Percentiles rank a stretch among this genome's conserved stretches.
These are phyloP conservation scores for Lanius collurio DNA, from an alignment of 2,113 vertebrate genomes.

Conservation along the genomic window DNA sequence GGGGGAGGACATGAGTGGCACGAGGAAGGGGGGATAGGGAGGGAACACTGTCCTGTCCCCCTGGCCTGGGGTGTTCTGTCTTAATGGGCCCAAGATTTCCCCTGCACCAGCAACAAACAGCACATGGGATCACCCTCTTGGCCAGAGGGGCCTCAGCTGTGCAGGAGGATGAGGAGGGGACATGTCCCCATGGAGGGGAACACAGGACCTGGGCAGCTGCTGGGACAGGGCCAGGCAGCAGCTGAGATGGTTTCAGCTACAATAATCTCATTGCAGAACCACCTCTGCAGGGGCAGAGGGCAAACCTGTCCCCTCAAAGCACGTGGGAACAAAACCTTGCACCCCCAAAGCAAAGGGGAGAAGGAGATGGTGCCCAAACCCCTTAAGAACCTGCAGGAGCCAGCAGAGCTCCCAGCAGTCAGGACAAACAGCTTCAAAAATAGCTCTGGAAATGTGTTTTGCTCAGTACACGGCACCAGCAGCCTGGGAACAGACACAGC, in stretches of 20 bases:
- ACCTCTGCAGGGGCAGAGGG: neutral
- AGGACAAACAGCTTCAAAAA: neutral
- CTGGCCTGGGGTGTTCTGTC: neutral
- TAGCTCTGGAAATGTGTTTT: neutral
- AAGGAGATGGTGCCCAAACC: neutral
- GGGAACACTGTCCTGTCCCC: fast-evolving
- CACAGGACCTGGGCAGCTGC: neutral
- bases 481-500: neutral
- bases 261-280: too few species aligned
- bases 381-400: neutral
- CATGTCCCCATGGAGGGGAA: neutral
- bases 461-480: neutral
- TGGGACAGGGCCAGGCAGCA: neutral
- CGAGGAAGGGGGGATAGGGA: neutral
- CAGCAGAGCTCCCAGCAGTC: neutral
- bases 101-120: fast-evolving
- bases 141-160: neutral
- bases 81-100: fast-evolving
- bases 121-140: fast-evolving
- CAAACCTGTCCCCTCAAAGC: fast-evolving
- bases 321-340: fast-evolving
- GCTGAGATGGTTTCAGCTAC: neutral
- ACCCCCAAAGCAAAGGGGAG: neutral
- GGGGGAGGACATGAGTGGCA: fast-evolving
- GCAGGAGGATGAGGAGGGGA: neutral